Percentiles rank a stretch among this genome's conserved stretches.
phyloP scores from a whole-genome alignment of 2,797 vertebrate genomes.

The Momotus momota region DNA sequence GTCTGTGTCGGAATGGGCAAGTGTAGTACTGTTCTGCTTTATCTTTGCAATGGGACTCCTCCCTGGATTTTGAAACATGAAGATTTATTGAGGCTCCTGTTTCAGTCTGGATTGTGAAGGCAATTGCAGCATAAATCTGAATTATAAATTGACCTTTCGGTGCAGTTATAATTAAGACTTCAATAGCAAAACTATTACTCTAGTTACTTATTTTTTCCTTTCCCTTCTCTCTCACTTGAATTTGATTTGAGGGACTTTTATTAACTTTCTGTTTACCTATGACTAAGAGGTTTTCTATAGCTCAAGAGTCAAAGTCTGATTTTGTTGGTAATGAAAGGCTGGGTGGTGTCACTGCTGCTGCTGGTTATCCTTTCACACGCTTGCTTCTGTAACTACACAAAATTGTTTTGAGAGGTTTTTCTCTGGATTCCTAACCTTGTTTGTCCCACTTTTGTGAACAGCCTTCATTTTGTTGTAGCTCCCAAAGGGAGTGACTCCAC shows the following conservation, averaged over 20 bases:
- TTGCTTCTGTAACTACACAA: background rate
- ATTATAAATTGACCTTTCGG: background rate
- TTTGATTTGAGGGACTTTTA: background rate
- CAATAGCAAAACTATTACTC: background rate
- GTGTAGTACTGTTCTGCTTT: background rate
- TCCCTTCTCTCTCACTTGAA: background rate
- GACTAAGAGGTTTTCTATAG: background rate
- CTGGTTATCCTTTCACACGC: background rate
- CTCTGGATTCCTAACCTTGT: background rate
- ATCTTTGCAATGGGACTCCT: background rate
- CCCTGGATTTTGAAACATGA: background rate
- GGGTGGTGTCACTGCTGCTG: background rate
- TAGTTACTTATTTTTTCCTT: background rate
- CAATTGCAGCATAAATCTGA: background rate
- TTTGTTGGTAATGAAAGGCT: background rate
- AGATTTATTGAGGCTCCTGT: background rate
- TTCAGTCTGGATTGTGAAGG: background rate
- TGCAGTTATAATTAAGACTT: background rate
- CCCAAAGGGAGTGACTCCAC: background rate
- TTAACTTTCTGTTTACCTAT: background rate
- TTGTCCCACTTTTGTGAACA: background rate
- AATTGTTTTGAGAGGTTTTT: fast-evolving
- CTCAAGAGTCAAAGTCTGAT: constrained; percentile 8
- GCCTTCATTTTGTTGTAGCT: background rate
- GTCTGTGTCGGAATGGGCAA: background rate